These are phyloP conservation scores for Ailurus styani DNA, from an alignment of 2,113 vertebrate genomes.

Conservation along the genomic window DNA sequence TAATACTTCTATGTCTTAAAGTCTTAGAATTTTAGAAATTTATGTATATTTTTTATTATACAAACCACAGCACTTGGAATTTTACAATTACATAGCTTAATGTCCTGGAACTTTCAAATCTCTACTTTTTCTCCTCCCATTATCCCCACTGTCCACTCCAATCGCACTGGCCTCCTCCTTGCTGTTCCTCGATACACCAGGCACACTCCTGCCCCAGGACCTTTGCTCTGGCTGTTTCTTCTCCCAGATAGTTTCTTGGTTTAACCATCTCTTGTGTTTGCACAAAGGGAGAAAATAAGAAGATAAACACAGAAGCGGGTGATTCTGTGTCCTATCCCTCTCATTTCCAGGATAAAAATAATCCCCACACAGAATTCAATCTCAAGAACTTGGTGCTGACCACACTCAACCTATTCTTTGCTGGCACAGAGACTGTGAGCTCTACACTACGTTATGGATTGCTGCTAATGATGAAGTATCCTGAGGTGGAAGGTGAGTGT, in stretches of 20 bases:
- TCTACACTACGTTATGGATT: constrained; percentile 75
- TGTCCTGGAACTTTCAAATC: background rate
- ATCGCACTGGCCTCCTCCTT: background rate
- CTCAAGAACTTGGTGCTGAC: constrained; percentile 75
- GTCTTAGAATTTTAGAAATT: background rate
- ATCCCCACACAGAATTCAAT: constrained; percentile 75
- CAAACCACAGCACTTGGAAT: background rate
- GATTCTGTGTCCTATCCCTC: background rate
- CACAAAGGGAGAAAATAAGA: background rate
- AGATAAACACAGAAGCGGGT: background rate
- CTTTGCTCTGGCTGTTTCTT: background rate
- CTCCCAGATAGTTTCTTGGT: background rate
- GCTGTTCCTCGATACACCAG: background rate
- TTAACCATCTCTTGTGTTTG: background rate
- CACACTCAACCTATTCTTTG: constrained; percentile 78
- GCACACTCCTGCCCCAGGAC: background rate
- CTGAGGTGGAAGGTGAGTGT: constrained; percentile 70
- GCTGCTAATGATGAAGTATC: constrained; percentile 74
- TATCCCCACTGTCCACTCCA: background rate
- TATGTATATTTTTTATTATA: background rate
- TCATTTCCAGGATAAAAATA: constrained; percentile 68
- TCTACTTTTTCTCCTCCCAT: background rate
- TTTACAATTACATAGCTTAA: background rate
- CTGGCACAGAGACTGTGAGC: constrained; percentile 77
- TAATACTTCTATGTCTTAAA: background rate